Base-by-base conservation (phyloP, 64 coral and sea anemone species). In the Dendrophyllia cribrosa region DNA sequence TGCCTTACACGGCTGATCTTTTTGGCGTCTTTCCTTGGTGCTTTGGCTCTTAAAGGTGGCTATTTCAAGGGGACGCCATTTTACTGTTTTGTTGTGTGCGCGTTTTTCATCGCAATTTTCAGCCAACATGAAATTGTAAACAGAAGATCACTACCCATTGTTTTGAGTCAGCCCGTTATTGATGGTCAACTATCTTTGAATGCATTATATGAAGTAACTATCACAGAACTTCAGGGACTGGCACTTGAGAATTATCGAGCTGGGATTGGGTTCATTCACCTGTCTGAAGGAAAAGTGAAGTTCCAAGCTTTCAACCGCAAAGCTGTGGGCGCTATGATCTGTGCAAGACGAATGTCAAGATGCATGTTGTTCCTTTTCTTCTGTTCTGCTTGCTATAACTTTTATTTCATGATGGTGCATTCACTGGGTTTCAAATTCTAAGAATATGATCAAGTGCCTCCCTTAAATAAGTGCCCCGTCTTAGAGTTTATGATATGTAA, bases 71-170 rank as follows among this genome's bases (percentile, higher is more conserved):
- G 77, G 17, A 24, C 64, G 8, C 91, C 95, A 43, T 65, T 85
- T 17, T 66, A 46, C 16, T 86, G 87, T 23, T 90, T 93, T 9
- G 14, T 96, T 9, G 72, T 86, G 5, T 70, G 72, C 19, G 91
- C 56, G 7, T 1, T 93, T n/a, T 93, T 88, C 82, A 76, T 93
- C 24, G 75, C 85, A 24, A 22, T 96, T 26, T 93, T 93, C 80
- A 78, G 61, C 60, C 95, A 96, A 49, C 95, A 96, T 59, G 95
- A 96, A 52, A 60, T 71, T 23, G 91, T 96, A 12, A 86, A 83
- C 14, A 83, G 78, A 61, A 93, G 86, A 82, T 90, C 95, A 17
- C 51, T 96, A 23, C 66, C 21, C 24, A 4, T 86, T 51, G 95
- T 96, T 50, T 24, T 93, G 44, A 89, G 71, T 7, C 95, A 96